Evolutionary conservation across 2,888 invertebrate genomes (phyloP), one percentile per base, ranked within the genome.

Genomic region (Urechis unicinctus): DNA sequence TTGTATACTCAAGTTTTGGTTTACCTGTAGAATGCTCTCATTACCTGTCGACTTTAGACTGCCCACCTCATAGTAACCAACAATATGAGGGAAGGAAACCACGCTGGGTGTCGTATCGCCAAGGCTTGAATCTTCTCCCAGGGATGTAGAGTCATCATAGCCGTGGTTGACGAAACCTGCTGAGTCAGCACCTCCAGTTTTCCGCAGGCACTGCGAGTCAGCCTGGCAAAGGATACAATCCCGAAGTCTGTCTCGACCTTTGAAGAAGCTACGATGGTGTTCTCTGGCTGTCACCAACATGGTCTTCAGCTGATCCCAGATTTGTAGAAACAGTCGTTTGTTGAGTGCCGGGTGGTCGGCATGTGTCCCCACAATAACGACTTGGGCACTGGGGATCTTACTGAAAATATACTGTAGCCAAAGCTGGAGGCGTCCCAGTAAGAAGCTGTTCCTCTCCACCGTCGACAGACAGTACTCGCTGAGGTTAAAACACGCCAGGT

Each of bases 391-490:
- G 4, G 63, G 63, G 1, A 60, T 62, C 36, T 31, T 56, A 45
- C 59, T 61, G 58, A 57, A 63, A 50, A 63, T 62, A 47, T 63
- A 63, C 48, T 62, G 60, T 9, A 63, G 57, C 63, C 63, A 63
- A 25, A 63, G 54, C 53, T 62, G 63, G 9, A 63, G 56, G 6
- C 63, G 29, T 2, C 63, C 63, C 21, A 63, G 49, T 13, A 62
- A 52, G 50, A 62, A 62, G 41, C 56, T 59, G 45, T 49, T 46
- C 29, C 56, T 52, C 42, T 63, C 62, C 25, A 63, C 60, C 1
- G 58, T 62, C 3, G 59, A 50, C 47, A 55, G 41, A 29, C 56
- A 58, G 56, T 59, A 62, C 50, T 63, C 63, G 45, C 57, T 59
- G 47, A 63, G 31, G 43, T 63, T 62, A 51, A 63, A 63, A 42